Evolutionary conservation across 2,113 vertebrate species (phyloP), one percentile per base, ranked within the genome.

Genomic region (Lycaon pictus): DNA sequence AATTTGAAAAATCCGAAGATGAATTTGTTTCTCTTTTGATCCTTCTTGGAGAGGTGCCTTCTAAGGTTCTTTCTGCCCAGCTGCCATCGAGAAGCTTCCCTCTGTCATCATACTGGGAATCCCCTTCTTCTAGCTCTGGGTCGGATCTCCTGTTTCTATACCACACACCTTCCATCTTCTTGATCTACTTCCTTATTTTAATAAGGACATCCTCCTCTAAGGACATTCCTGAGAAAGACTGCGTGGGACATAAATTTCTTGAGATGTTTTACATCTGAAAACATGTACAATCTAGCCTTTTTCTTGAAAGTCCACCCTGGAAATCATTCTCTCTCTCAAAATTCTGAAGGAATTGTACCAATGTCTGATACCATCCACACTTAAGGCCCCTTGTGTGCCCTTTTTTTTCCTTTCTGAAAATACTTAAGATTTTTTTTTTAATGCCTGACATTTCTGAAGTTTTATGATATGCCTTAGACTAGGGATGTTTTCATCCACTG

Each of bases 171-270:
- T 85, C 93, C 9, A 80, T 65, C 74, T 83, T 88, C 95, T 94
- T 19, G 32, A 27, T 60, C 53, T 77, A 69, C 67, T 97, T 97
- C 92, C 72, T 93, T 60, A 19, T 91, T 96, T 93, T 11, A 79
- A n/a, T 37, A 48, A 90, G 60, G 65, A 80, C 51, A 69, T 72
- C 48, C 60, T 93, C 90, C 81, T 43, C 43, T 43, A 43, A 62
- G 58, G 29, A 86, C 65, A 43, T 67, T 93, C 77, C 43, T 60
- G 20, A 93, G 51, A 72, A 88, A 93, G 29, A 71, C 19, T 19
- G 0, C 5, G 22, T 1, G 32, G 89, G 17, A 19, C 80, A 94
- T 89, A 32, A 29, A 17, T 60, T 89, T 85, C 37, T 71, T 43
- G 37, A 95, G 65, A 87, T 0, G 3, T 67, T 91, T 81, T 77